Evolutionary conservation across 30 jellyfish, hydroid and myxozoan species (phyloP), one percentile per base, ranked within the genome.

Genomic region (Hydractinia symbiolongicarpus): DNA sequence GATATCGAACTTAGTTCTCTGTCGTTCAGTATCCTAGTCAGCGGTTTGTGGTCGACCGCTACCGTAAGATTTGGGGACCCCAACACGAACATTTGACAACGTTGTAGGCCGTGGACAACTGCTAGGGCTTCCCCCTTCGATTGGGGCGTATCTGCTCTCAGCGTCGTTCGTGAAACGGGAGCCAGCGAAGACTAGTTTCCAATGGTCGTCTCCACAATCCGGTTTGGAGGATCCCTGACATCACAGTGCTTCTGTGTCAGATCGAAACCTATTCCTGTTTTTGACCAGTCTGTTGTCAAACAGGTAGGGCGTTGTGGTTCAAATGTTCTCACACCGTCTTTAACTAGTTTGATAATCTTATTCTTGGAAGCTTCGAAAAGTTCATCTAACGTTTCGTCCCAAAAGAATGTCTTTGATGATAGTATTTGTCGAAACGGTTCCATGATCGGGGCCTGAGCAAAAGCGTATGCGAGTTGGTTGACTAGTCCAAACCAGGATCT

Each of bases 121-220:
- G 95, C 95, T 50, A 86, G 75, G 7, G 95, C 86, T 55, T 86
- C 93, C 44, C 44, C 94, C 95, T 55, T 86, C 95, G 13, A 72
- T 53, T 8, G 94, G 93, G 10, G 95, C 94, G 67, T 86, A 86
- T 9, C 86, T 68, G 56, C 81, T 16, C 72, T 79, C 88, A 7
- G 58, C 73, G 16, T 52, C 87, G 8, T 50, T 68, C 49, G 88
- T 86, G 57, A 86, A 86, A 54, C 95, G 94, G 13, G 94, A 81
- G 79, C 95, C 95, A 9, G 95, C 94, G 56, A 81, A 73, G 15
- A 73, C 73, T 17, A 86, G 21, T 56, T 75, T 69, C 94, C 95
- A 86, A 52, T 82, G 95, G 67, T 40, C 72, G 8, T 44, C 15
- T 7, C 94, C 95, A 54, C 94, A 86, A 8, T 66, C 52, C 5